phyloP scores from a whole-genome alignment of 2,888 invertebrate species.

The Alloscopus bannaensis region DNA sequence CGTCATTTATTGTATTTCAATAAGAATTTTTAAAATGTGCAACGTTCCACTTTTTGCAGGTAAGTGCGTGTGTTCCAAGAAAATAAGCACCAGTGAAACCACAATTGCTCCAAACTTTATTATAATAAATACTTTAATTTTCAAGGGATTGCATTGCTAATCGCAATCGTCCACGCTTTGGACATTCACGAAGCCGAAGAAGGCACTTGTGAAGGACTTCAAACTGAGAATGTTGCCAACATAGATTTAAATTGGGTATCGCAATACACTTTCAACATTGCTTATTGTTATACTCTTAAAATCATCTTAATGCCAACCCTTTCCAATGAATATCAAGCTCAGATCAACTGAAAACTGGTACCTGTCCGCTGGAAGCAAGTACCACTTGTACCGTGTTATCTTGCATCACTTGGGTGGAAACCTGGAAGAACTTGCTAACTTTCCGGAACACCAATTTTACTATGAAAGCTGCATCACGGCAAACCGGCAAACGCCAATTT shows the following conservation, averaged over 20 bases:
- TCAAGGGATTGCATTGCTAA: background rate
- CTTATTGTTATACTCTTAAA: background rate
- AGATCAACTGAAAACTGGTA: background rate
- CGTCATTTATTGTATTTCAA: too few relatives aligned
- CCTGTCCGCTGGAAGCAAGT: constrained; percentile 26
- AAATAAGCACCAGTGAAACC: background rate
- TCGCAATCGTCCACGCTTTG: background rate
- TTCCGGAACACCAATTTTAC: background rate
- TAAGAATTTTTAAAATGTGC: too few relatives aligned
- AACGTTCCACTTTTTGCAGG: background rate
- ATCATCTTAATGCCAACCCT: background rate
- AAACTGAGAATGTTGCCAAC: background rate
- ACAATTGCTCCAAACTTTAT: background rate
- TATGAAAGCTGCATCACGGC: background rate
- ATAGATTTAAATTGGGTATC: background rate
- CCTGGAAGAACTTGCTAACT: too few relatives aligned
- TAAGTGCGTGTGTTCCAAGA: background rate
- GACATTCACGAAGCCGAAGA: background rate
- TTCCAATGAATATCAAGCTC: background rate
- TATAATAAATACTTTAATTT: background rate
- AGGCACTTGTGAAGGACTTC: background rate
- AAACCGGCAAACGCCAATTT: background rate
- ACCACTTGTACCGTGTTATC: constrained; percentile 1
- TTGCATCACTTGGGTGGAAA: background rate
- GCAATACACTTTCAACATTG: background rate